A percentile compares a stretch with the other conserved stretches of the same genome.
Conservation (phyloP, 1,140 invertebrate genomes). For the Drosophila auraria region DNA sequence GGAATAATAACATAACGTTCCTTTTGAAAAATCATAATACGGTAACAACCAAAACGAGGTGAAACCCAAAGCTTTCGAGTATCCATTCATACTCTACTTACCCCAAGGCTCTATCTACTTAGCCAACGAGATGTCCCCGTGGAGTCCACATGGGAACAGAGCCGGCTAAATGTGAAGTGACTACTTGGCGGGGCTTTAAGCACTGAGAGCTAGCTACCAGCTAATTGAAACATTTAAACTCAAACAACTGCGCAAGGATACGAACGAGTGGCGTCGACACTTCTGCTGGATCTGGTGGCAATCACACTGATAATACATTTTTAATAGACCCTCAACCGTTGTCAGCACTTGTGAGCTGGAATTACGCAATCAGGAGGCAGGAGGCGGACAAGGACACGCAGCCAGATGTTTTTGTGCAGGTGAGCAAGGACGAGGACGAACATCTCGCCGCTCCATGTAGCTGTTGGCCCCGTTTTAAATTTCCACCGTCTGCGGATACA, state of each 20-base stretch:
- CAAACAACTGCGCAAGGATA: slow-evolving; percentile 33
- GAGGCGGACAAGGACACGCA: slow-evolving; percentile 28
- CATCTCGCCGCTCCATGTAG: slow-evolving; percentile 16
- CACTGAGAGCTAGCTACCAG: slow-evolving; percentile 1
- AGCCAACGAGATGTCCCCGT: neutral
- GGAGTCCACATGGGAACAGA: neutral
- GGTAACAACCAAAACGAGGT: neutral
- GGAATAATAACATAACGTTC: too few relatives aligned
- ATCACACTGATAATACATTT: slow-evolving; percentile 64
- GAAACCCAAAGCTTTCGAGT: too few relatives aligned
- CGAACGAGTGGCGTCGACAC: slow-evolving; percentile 15
- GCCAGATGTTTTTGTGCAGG: slow-evolving; percentile 41
- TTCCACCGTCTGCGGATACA: slow-evolving; percentile 7
- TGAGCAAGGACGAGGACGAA: slow-evolving; percentile 25
- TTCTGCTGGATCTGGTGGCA: slow-evolving; percentile 30
- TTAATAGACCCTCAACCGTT: slow-evolving; percentile 65
- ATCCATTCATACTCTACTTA: neutral
- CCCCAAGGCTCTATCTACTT: too few relatives aligned
- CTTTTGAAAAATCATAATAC: neutral
- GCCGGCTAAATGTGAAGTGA: slow-evolving; percentile 5
- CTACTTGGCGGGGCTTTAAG: slow-evolving; percentile 11
- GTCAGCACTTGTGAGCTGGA: slow-evolving; percentile 61
- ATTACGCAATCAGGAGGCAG: slow-evolving; percentile 52
- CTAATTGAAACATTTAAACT: slow-evolving; percentile 51
- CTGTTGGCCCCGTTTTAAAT: slow-evolving; percentile 45